Conservation (phyloP, 2,797 vertebrate genomes). For the Myotis daubentonii region DNA sequence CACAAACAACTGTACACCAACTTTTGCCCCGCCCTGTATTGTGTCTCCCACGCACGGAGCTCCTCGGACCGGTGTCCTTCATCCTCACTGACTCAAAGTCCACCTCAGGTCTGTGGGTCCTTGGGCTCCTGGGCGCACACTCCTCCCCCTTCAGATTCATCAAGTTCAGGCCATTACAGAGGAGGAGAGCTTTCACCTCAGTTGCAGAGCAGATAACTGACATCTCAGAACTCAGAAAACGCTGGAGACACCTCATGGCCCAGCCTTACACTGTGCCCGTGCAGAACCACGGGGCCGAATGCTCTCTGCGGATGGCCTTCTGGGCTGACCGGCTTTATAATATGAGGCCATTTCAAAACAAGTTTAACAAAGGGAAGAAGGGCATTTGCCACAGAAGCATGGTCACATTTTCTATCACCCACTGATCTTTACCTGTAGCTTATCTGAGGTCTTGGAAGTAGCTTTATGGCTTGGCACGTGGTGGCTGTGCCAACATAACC, state of each 20-base stretch:
- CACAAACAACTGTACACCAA: not conserved
- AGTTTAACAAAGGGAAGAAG: not conserved
- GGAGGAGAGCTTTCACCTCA: not conserved
- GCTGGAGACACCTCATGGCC: not conserved
- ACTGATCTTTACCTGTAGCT: not conserved
- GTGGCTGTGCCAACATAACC: not conserved
- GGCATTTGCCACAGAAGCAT: not conserved
- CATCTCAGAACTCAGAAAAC: not conserved
- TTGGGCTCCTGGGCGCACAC: not conserved
- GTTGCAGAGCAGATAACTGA: not conserved
- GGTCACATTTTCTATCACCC: not conserved
- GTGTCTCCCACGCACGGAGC: fast-evolving
- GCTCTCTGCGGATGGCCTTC: not conserved
- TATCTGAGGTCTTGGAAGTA: not conserved
- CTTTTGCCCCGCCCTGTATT: not conserved
- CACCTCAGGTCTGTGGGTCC: not conserved
- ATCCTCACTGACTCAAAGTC: not conserved
- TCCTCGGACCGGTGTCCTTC: fast-evolving
- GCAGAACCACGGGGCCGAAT: fast-evolving
- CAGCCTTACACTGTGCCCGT: not conserved
- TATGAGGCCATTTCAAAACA: not conserved
- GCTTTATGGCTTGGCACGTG: not conserved
- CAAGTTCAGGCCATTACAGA: not conserved
- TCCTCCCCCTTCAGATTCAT: not conserved
- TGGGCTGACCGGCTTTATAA: not conserved